Percentiles rank a stretch among this genome's conserved stretches.
These are phyloP conservation scores for Paedocypris sp. DNA, from an alignment of 2,113 vertebrate species.

Conservation along the genomic window DNA sequence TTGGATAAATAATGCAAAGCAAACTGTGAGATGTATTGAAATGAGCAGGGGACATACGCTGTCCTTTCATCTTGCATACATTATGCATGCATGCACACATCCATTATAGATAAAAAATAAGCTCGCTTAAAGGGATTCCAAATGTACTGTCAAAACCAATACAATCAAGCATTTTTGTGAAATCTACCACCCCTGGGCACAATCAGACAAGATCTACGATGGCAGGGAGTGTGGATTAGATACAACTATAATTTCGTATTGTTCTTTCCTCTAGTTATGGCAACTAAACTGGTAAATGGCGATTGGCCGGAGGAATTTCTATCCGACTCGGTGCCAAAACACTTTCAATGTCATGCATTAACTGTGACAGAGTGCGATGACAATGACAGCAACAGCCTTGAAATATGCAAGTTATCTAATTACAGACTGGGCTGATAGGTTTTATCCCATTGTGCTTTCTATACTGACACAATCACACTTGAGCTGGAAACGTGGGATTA, in stretches of 20 bases:
- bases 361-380: conserved; percentile 19
- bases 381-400: conserved; percentile 8
- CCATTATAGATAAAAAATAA: not conserved
- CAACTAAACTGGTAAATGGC: conserved; percentile 13
- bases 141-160: conserved; percentile 52
- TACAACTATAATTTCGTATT: conserved; percentile 44
- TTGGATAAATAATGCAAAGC: not conserved
- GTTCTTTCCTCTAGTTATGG: conserved; percentile 26
- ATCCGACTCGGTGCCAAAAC: conserved; percentile 42
- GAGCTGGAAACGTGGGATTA: no score
- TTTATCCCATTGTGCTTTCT: not conserved
- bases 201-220: conserved; percentile 46
- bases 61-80: not conserved
- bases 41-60: conserved; percentile 23
- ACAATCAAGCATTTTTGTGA: conserved; percentile 44
- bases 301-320: conserved; percentile 37
- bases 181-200: conserved; percentile 40
- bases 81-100: conserved; percentile 13
- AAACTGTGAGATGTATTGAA: conserved; percentile 8
- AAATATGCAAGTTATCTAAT: not conserved
- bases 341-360: conserved; percentile 41
- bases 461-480: no score
- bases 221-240: conserved; percentile 41
- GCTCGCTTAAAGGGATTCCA: conserved; percentile 47
- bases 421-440: not conserved